phyloP scores from a whole-genome alignment of 2,113 vertebrate genomes.

The Oncorhynchus tshawytscha region DNA sequence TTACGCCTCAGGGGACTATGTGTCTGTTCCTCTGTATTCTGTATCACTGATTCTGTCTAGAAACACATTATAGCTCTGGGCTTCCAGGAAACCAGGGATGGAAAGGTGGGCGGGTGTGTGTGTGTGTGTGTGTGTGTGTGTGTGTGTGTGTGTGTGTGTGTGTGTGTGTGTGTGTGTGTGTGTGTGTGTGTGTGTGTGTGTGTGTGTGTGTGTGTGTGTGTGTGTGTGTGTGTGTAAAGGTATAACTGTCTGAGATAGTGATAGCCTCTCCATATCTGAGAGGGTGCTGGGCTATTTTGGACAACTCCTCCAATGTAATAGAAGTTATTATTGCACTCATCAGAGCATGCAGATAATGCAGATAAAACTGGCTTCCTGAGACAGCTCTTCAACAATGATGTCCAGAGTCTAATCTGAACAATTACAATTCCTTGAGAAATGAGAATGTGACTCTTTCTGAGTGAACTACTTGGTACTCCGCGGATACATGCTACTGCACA shows the following conservation, averaged over 20 bases:
- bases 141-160: too few relatives aligned
- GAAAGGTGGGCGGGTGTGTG: not conserved
- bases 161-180: too few relatives aligned
- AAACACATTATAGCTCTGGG: constrained; percentile 31
- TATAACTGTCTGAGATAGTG: constrained; percentile 15
- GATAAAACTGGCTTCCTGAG: constrained; percentile 22
- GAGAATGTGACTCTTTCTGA: not conserved
- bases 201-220: too few relatives aligned
- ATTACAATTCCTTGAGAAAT: constrained; percentile 26
- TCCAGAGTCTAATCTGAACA: constrained; percentile 24
- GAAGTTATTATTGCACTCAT: constrained; percentile 49
- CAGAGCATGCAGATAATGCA: constrained; percentile 40
- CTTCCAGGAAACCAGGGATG: too few relatives aligned
- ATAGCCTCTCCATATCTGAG: constrained; percentile 19
- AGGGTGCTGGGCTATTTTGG: not conserved
- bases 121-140: too few relatives aligned
- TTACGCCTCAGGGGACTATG: constrained; percentile 33
- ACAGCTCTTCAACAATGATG: constrained; percentile 30
- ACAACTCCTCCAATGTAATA: constrained; percentile 37
- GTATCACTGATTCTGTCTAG: not conserved
- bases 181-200: too few relatives aligned
- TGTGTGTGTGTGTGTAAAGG: not conserved
- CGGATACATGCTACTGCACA: not conserved
- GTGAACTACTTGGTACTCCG: not conserved
- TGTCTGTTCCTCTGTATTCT: constrained; percentile 3